Evolutionary conservation across 2,888 invertebrate genomes (phyloP), one percentile per base, ranked within the genome.

Genomic region (Scaptomyza cyrtandrae): DNA sequence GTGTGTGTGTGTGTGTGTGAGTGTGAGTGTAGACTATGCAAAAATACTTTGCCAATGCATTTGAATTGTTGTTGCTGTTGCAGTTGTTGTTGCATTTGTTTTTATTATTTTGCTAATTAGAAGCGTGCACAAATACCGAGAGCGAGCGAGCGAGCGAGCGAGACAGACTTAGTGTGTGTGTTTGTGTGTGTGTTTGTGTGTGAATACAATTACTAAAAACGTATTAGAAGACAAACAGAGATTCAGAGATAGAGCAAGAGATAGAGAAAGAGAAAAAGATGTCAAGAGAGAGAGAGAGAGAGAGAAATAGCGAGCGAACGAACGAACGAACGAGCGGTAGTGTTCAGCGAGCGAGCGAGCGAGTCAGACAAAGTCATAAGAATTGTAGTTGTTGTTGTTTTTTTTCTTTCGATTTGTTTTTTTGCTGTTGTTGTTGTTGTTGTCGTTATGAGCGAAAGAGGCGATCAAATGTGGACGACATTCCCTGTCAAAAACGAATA

Each of bases 1-100:
- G 66, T 71, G 67, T n/a, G n/a, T 50, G 41, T 50, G 27, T 14
- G 33, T 48, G 62, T 44, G 52, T 41, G 66, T 33, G 46, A 46
- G 33, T 65, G 66, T 71, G 67, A 66, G 75, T 75, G 66, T 78
- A 68, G 56, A 81, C 87, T 82, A 82, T 84, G 82, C 86, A 78
- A 85, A 85, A 78, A 82, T 79, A 65, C 29, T 68, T 78, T 81
- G 79, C 83, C 88, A 87, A 82, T 85, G 72, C 77, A 80, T 37
- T 37, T 37, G 57, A 67, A 66, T 68, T 39, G 37, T 64, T 72
- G 59, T 67, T 53, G 76, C 55, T 59, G 62, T 64, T 68, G 61
- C 41, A 16, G 57, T 63, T 41, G 54, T 49, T 41, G 49, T 61
- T 70, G 61, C 16, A 10, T 16, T 41, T 41, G 41, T 19, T 19